Conservation (phyloP, 1,140 invertebrate genomes). For the Apolygus lucorum region DNA sequence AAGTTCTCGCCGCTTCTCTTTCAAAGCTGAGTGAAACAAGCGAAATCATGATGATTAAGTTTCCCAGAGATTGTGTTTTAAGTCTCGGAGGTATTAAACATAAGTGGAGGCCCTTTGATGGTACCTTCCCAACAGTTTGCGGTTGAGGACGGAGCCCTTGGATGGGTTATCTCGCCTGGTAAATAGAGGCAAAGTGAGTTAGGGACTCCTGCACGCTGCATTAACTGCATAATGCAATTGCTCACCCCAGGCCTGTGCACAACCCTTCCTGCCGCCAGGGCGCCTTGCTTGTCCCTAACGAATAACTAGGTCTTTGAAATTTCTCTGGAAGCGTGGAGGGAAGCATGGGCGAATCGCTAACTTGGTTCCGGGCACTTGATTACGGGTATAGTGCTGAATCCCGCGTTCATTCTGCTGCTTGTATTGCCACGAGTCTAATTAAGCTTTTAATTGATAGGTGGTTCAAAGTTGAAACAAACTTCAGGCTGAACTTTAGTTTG, state of each 20-base stretch:
- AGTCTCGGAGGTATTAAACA: slow-evolving; percentile 1
- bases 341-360: not conserved
- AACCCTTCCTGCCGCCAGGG: not conserved
- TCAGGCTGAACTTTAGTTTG: no score
- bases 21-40: no score
- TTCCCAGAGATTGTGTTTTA: no score
- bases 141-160: not conserved
- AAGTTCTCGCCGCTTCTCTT: no score
- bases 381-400: not conserved
- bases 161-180: slow-evolving; percentile 3
- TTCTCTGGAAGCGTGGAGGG: not conserved
- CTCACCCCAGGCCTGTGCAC: not conserved
- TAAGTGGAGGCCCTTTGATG: not conserved
- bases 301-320: not conserved
- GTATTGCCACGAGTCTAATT: not conserved
- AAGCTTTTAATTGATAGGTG: no score
- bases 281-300: not conserved
- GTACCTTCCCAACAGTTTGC: not conserved
- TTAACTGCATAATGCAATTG: slow-evolving; percentile 14
- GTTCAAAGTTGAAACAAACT: no score
- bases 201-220: slow-evolving; percentile 16
- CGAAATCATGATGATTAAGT: no score
- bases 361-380: not conserved
- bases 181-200: slow-evolving; percentile 17
- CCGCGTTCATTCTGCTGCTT: not conserved